These are phyloP conservation scores for Drosophila kanekoi DNA, from an alignment of 2,888 invertebrate genomes.

Conservation along the genomic window DNA sequence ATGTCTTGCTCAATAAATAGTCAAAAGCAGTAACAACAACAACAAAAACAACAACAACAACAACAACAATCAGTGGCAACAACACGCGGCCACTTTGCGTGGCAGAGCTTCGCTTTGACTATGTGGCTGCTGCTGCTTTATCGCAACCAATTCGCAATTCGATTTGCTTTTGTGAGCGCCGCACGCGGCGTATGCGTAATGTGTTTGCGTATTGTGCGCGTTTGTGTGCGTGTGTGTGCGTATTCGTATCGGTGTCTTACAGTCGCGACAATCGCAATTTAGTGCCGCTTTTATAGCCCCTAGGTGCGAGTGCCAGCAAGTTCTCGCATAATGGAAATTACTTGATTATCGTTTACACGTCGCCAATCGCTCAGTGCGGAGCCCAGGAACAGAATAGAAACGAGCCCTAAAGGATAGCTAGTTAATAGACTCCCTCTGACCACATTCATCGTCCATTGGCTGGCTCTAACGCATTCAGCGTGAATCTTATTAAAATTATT, in stretches of 20 bases:
- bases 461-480: slow-evolving; percentile 14
- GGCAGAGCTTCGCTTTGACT: slow-evolving; percentile 48
- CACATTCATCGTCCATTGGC: slow-evolving; percentile 22
- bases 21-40: slow-evolving; percentile 59
- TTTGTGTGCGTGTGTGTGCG: slow-evolving; percentile 14
- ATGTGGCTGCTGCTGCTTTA: slow-evolving; percentile 62
- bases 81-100: slow-evolving; percentile 35
- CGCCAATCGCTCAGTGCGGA: slow-evolving; percentile 71
- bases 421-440: slow-evolving; percentile 52
- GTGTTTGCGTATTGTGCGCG: slow-evolving; percentile 50
- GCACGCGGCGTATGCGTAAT: slow-evolving; percentile 77
- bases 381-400: not conserved
- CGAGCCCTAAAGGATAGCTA: slow-evolving; percentile 11
- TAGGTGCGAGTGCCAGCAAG: slow-evolving; percentile 55
- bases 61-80: slow-evolving; percentile 12
- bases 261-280: slow-evolving; percentile 78
- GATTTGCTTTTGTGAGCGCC: slow-evolving; percentile 77
- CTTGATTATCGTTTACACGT: slow-evolving; percentile 80
- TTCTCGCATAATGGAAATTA: slow-evolving; percentile 75
- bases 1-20: slow-evolving; percentile 75
- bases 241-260: slow-evolving; percentile 50
- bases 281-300: slow-evolving; percentile 69
- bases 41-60: slow-evolving; percentile 16
- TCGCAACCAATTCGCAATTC: slow-evolving; percentile 77
- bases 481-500: slow-evolving; percentile 66